Conservation (phyloP, 2,113 vertebrate genomes). For the Spea multiplicata region DNA sequence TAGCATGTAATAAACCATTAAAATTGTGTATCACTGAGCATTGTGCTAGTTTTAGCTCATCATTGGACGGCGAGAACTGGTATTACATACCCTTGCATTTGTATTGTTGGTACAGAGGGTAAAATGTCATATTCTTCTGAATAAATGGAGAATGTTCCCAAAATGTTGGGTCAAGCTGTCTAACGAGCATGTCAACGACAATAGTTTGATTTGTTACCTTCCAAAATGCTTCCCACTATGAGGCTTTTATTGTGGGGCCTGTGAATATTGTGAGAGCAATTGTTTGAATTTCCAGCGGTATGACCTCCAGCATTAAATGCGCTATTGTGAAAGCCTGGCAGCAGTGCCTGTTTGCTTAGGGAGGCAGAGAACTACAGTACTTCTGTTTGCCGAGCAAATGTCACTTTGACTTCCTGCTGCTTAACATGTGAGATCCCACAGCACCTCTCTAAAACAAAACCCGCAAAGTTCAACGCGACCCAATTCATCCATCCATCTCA, state of each 20-base stretch:
- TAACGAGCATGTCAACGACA: background rate
- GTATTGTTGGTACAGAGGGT: too few species aligned
- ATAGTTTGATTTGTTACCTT: background rate
- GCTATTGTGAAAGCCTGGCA: slow-evolving; percentile 22
- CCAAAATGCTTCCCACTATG: background rate
- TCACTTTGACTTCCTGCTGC: slow-evolving; percentile 39
- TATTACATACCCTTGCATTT: too few species aligned
- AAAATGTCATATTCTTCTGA: background rate
- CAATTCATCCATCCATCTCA: background rate
- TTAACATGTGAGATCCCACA: slow-evolving; percentile 17
- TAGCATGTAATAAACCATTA: too few species aligned
- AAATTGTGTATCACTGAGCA: too few species aligned
- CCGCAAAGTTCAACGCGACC: background rate
- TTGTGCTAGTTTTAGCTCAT: too few species aligned
- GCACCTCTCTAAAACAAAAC: background rate
- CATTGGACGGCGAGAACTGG: too few species aligned
- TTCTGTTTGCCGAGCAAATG: slow-evolving; percentile 38
- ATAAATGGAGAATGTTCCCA: background rate
- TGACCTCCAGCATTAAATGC: slow-evolving; percentile 22
- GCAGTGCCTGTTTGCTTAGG: slow-evolving; percentile 20
- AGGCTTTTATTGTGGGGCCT: background rate
- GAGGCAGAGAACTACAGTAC: slow-evolving; percentile 14
- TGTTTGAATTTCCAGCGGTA: background rate
- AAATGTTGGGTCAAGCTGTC: background rate
- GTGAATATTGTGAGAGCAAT: background rate